These are phyloP conservation scores for Odontesthes bonariensis DNA, from an alignment of 2,113 vertebrate genomes.

Conservation along the genomic window DNA sequence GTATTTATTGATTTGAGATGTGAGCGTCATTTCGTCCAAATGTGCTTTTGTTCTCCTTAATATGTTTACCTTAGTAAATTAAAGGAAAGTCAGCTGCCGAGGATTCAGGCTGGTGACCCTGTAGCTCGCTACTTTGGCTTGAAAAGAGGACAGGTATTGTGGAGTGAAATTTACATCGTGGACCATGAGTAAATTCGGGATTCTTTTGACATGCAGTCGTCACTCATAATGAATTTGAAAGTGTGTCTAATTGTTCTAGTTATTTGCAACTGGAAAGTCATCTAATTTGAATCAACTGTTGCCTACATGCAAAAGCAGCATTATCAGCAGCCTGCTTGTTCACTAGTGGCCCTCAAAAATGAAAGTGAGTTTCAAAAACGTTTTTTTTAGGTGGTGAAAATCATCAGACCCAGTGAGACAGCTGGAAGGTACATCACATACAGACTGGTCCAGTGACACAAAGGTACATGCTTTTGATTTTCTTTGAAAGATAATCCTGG, in stretches of 20 bases:
- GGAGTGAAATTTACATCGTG: too few species aligned
- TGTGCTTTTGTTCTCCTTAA: conserved; percentile 41
- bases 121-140: conserved; percentile 97
- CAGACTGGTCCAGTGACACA: conserved; percentile 91
- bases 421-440: conserved; percentile 98
- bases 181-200: too few species aligned
- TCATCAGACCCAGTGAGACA: conserved; percentile 96
- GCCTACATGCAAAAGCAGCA: neutral
- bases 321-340: too few species aligned
- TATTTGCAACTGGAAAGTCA: too few species aligned
- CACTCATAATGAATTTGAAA: too few species aligned
- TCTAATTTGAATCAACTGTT: neutral
- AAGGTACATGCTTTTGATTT: neutral
- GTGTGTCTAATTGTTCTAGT: too few species aligned
- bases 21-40: neutral
- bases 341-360: too few species aligned
- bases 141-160: conserved; percentile 93
- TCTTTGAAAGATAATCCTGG: neutral
- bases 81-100: conserved; percentile 94
- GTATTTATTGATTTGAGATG: neutral
- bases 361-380: too few species aligned
- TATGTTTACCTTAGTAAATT: conserved; percentile 86
- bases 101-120: conserved; percentile 96
- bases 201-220: too few species aligned
- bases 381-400: conserved; percentile 92